Evolutionary conservation across 1,140 invertebrate species (phyloP).

Genomic region (Drosophila obscura): DNA sequence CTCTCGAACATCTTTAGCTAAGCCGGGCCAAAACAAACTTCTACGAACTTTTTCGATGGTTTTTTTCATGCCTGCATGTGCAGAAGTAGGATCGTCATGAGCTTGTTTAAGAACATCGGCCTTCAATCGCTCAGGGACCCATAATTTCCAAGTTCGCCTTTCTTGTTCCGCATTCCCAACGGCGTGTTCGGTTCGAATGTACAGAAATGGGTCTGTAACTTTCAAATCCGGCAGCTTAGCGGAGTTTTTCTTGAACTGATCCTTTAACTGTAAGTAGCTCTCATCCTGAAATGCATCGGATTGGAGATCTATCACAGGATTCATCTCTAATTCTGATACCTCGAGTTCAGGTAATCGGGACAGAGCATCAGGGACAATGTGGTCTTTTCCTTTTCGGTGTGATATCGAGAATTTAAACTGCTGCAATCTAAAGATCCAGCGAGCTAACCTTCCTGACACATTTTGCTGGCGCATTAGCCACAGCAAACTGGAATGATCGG

Average conservation of each 20-base stretch:
- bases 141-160: constrained; percentile 20
- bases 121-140: constrained; percentile 13
- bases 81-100: constrained; percentile 12
- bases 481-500: constrained; percentile 3
- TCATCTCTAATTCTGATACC: background rate
- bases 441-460: constrained; percentile 1
- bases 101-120: constrained; percentile 2
- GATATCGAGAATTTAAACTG: background rate
- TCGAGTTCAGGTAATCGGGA: constrained; percentile 3
- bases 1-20: constrained; percentile 6
- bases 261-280: background rate
- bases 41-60: constrained; percentile 21
- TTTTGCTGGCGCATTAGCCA: constrained; percentile 16
- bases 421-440: constrained; percentile 1
- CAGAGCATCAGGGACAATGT: constrained; percentile 52
- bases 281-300: no score
- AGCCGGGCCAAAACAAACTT: constrained; percentile 31
- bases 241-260: background rate
- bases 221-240: constrained; percentile 7
- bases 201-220: constrained; percentile 5
- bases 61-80: constrained; percentile 28
- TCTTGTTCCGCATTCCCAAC: constrained; percentile 2
- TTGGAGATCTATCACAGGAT: no score
- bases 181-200: constrained; percentile 16
- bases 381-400: constrained; percentile 31